phyloP scores from a whole-genome alignment of 2,113 vertebrate genomes.

The zebrafish (Danio rerio) region GRCz12tu NC_133193.1:22967001-22967500 shows the following conservation, averaged over 20 bases:
- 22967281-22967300: too few species aligned
- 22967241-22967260: background rate
- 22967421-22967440: too few species aligned
- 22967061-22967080: background rate
- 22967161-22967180: background rate
- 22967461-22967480: too few species aligned
- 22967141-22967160: background rate
- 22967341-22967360: too few species aligned
- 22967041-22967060: conserved; percentile 21
- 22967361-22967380: too few species aligned
- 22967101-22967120: background rate
- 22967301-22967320: too few species aligned
- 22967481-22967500: too few species aligned
- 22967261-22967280: background rate
- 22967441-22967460: too few species aligned
- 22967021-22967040: conserved; percentile 6
- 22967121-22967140: background rate
- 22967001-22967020: background rate
- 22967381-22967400: too few species aligned
- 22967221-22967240: background rate
- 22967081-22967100: background rate
- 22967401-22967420: too few species aligned
- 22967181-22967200: too few species aligned
- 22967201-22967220: background rate
- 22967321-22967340: too few species aligned